phyloP scores from a whole-genome alignment of 1,140 invertebrate species.

The Lamellibrachia luymesi region DNA sequence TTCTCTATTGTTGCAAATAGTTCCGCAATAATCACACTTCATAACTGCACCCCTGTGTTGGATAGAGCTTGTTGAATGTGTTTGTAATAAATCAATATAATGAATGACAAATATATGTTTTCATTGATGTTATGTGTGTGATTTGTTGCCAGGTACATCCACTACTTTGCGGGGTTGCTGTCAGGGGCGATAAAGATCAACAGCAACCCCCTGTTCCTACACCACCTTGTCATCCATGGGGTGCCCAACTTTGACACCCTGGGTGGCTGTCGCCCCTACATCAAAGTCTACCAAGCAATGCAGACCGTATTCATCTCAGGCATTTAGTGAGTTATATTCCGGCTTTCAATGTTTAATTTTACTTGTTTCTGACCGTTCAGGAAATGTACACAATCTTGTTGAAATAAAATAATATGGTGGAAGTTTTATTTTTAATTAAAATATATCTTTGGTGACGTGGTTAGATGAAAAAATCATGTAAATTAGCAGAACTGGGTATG shows the following conservation, averaged over 20 bases:
- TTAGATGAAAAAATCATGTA: not conserved
- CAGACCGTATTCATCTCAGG: constrained; percentile 83
- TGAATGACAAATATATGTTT: no score
- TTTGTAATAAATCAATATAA: no score
- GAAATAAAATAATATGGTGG: not conserved
- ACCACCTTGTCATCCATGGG: constrained; percentile 81
- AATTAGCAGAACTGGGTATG: not conserved
- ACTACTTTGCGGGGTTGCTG: constrained; percentile 85
- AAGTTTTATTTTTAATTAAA: not conserved
- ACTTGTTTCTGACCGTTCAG: not conserved
- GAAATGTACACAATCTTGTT: not conserved
- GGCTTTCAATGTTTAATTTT: not conserved
- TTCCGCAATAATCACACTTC: no score
- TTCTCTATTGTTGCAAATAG: no score
- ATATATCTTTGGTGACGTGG: not conserved
- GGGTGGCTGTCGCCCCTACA: constrained; percentile 76
- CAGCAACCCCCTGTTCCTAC: constrained; percentile 79
- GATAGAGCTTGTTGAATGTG: no score
- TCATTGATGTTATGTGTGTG: not conserved
- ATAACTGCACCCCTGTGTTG: no score
- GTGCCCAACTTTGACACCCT: constrained; percentile 73
- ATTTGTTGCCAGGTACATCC: constrained; percentile 70
- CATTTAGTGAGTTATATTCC: constrained; percentile 67
- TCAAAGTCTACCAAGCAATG: constrained; percentile 76
- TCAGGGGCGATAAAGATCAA: constrained; percentile 84